Conservation (phyloP, 2,888 invertebrate species). For the Luperina nickerlii region DNA sequence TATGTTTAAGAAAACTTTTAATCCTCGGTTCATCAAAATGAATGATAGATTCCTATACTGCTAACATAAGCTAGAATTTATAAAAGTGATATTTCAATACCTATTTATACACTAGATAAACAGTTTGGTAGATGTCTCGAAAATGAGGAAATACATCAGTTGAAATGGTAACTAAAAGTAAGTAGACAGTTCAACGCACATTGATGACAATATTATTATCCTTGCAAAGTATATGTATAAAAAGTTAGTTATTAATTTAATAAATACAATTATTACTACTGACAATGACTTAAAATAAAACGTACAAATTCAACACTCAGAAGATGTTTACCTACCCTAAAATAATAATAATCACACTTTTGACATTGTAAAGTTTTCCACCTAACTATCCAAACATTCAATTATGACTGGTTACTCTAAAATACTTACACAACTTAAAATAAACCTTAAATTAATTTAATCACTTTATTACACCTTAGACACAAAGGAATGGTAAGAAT, state of each 20-base stretch:
- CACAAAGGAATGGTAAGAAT: slow-evolving; percentile 89
- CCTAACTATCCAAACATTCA: slow-evolving; percentile 88
- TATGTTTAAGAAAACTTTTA: slow-evolving; percentile 12
- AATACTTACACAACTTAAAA: slow-evolving; percentile 85
- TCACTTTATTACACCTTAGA: slow-evolving; percentile 88
- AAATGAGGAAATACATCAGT: slow-evolving; percentile 39
- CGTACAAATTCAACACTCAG: slow-evolving; percentile 85
- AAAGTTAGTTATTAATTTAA: slow-evolving; percentile 52
- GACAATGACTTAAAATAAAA: slow-evolving; percentile 88
- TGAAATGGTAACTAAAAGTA: slow-evolving; percentile 67
- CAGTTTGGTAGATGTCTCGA: slow-evolving; percentile 63
- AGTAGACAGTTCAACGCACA: slow-evolving; percentile 44
- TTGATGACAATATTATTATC: slow-evolving; percentile 31
- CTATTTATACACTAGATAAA: background rate
- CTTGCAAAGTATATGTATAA: slow-evolving; percentile 47
- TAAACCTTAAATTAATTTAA: slow-evolving; percentile 81
- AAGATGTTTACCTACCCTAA: slow-evolving; percentile 84
- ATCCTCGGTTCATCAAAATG: slow-evolving; percentile 13
- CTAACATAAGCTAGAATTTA: slow-evolving; percentile 30
- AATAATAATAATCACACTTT: slow-evolving; percentile 89
- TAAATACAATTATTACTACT: slow-evolving; percentile 62
- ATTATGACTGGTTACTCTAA: slow-evolving; percentile 86
- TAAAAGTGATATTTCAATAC: background rate
- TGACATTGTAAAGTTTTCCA: slow-evolving; percentile 90
- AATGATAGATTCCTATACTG: slow-evolving; percentile 8